phyloP scores from a whole-genome alignment of 2,113 vertebrate genomes.

The Mugil cephalus region DNA sequence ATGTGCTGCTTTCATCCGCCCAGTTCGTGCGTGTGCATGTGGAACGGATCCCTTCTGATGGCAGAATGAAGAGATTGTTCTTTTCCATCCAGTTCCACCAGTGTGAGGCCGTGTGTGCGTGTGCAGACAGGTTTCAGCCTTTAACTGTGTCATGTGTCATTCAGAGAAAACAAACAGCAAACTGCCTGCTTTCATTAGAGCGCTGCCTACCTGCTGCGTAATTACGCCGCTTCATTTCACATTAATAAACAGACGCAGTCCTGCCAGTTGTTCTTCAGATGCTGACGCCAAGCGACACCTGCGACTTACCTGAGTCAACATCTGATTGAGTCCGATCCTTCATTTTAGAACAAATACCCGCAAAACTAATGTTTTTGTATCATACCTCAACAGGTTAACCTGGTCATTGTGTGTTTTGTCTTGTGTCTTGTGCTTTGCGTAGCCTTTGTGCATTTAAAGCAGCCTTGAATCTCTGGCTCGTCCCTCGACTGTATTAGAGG shows the following conservation, averaged over 20 bases:
- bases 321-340: too few relatives aligned
- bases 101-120: slow-evolving; percentile 22
- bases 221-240: not conserved
- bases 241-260: not conserved
- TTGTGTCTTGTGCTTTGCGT: not conserved
- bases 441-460: not conserved
- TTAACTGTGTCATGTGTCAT: slow-evolving; percentile 36
- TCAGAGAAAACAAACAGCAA: slow-evolving; percentile 42
- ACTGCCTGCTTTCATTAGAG: not conserved
- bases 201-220: not conserved
- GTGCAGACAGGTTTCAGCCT: slow-evolving; percentile 36
- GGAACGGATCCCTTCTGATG: slow-evolving; percentile 43
- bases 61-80: slow-evolving; percentile 62
- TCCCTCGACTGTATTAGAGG: too few relatives aligned
- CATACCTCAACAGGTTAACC: too few relatives aligned
- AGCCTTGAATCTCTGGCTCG: too few relatives aligned
- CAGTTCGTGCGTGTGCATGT: slow-evolving; percentile 13
- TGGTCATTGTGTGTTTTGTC: too few relatives aligned
- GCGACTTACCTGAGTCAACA: not conserved
- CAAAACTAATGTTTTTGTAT: too few relatives aligned
- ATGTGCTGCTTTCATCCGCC: slow-evolving; percentile 51
- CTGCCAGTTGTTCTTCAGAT: not conserved
- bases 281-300: slow-evolving; percentile 3
- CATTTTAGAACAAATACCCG: too few relatives aligned
- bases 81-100: slow-evolving; percentile 30